A percentile compares a stretch with the other conserved stretches of the same genome.
Evolutionary conservation across 1,140 invertebrate species (phyloP).

Genomic region (Trypoxylus dichotomus): DNA sequence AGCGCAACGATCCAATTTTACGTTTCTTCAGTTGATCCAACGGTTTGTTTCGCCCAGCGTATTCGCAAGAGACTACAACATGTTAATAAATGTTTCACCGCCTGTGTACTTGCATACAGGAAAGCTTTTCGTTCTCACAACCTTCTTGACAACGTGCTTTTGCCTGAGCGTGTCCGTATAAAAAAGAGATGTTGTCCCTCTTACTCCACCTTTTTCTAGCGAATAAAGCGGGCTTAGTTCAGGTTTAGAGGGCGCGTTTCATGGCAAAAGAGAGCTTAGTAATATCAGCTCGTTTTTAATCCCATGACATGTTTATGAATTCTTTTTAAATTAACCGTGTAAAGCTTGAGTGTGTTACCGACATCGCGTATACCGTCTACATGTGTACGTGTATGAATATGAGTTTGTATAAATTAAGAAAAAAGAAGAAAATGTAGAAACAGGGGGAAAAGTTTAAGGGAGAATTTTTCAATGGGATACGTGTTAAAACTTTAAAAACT

Average conservation of each 20-base stretch:
- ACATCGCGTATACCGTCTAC: background rate
- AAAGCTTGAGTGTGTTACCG: constrained; percentile 30
- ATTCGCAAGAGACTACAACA: too few relatives aligned
- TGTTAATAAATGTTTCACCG: too few relatives aligned
- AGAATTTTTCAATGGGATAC: too few relatives aligned
- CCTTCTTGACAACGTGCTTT: background rate
- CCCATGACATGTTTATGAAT: constrained; percentile 44
- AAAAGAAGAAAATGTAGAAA: background rate
- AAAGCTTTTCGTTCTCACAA: background rate
- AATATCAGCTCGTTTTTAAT: constrained; percentile 43
- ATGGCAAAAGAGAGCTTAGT: background rate
- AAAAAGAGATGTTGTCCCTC: background rate
- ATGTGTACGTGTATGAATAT: too few relatives aligned
- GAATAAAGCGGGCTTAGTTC: background rate
- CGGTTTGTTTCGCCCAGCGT: too few relatives aligned
- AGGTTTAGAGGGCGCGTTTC: background rate
- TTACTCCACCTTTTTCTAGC: background rate
- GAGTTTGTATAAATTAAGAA: too few relatives aligned
- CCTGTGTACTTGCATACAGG: background rate
- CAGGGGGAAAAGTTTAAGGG: background rate
- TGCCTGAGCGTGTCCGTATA: background rate
- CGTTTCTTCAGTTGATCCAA: too few relatives aligned
- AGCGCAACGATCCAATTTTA: too few relatives aligned
- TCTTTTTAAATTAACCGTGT: constrained; percentile 43
- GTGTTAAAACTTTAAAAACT: too few relatives aligned